A percentile compares a stretch with the other conserved stretches of the same genome.
Conservation (phyloP, 2,888 invertebrate genomes). For the Athrips mouffetella region DNA sequence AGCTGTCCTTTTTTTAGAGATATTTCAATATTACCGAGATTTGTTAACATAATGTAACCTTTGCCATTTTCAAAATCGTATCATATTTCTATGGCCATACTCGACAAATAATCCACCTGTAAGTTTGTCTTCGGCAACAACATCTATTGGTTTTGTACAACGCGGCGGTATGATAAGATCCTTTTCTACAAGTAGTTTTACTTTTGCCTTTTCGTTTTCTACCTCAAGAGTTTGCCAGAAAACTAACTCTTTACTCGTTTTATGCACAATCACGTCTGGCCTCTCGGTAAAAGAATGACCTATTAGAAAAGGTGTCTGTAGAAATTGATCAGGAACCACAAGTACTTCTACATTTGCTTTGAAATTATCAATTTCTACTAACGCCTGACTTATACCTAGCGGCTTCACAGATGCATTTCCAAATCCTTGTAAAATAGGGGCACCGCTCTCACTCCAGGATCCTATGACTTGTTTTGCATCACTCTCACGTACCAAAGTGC, state of each 20-base stretch:
- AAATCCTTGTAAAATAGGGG: neutral
- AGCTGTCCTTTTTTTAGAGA: neutral
- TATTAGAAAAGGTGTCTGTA: slow-evolving; percentile 8
- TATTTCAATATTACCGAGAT: neutral
- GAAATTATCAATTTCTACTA: slow-evolving; percentile 4
- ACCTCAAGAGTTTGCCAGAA: neutral
- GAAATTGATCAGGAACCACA: slow-evolving; percentile 9
- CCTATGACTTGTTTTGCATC: slow-evolving; percentile 3
- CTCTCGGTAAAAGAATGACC: slow-evolving; percentile 14
- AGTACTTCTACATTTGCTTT: neutral
- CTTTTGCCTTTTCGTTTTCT: neutral
- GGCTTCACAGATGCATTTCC: slow-evolving; percentile 8
- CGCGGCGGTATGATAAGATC: neutral
- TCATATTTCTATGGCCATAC: neutral
- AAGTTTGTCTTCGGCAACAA: neutral
- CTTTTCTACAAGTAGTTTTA: neutral
- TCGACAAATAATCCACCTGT: neutral
- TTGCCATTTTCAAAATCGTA: neutral
- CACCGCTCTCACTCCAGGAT: neutral
- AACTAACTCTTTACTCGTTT: neutral
- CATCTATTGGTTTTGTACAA: neutral
- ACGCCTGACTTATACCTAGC: slow-evolving; percentile 2
- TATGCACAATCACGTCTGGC: neutral
- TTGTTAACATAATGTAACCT: neutral
- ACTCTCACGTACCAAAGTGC: slow-evolving; percentile 9